Base-by-base conservation (phyloP, 2,888 invertebrate species). In the Pseudanteris insignis region DNA sequence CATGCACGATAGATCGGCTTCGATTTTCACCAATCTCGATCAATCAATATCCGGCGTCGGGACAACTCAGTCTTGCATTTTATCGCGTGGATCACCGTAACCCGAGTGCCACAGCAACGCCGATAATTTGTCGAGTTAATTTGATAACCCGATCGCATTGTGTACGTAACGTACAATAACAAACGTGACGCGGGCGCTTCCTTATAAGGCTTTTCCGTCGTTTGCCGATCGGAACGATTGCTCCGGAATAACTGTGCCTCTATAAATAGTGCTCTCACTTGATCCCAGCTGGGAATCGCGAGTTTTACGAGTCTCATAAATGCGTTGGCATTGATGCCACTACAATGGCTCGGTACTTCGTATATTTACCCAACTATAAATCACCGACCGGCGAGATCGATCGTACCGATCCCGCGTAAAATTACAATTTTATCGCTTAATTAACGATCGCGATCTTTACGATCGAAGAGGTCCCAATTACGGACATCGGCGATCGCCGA, bases 301-400 rank as follows among this genome's bases (percentile, higher is more conserved):
- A 41, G 41, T 37, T 26, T 53, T 29, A 43, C 36, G 37, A 25
- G 37, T 24, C 46, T 47, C 34, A 37, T 28, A 55, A 55, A 38
- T 33, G 46, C 25, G 54, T 40, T 40, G 34, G 54, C 46, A 46
- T 55, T 55, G 46, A 46, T 40, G 40, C 33, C 40, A 33, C 40
- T 9, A 47, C 43, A 36, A 18, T 4, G 18, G 4, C 18, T 18
- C 18, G 18, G 18, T 10, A 26, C 14, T 14, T 14, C 12, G 30
- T 30, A 21, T 33, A 26, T 55, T 55, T 40, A 55, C 40, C 40
- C 18, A 6, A 6, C 18, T 10, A 14, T n/a, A 9, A 18, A 33
- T 55, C 40, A 40, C 46, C 46, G 41, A 47, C 36, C 15, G 15
- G 34, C 15, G 14, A 11, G 32, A 43, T 55, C 40, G 38, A 44